Conservation (phyloP, 2,797 vertebrate genomes). For the Chaetophractus vellerosus region DNA sequence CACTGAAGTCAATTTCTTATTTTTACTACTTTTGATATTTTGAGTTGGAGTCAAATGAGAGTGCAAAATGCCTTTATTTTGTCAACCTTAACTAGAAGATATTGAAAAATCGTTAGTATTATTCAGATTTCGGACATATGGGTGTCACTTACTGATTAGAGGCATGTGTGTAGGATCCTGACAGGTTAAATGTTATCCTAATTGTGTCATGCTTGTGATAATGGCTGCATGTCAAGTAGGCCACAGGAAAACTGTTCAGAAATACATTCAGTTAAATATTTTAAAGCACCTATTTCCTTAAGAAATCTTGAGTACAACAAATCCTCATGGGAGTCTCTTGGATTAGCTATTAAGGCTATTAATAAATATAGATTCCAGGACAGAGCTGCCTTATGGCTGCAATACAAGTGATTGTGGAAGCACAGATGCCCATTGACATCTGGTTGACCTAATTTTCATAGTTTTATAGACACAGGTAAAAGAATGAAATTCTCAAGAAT, state of each 20-base stretch:
- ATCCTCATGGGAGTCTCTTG: not conserved
- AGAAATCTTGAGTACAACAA: conserved; percentile 30
- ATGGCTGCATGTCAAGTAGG: not conserved
- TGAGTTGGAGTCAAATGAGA: not conserved
- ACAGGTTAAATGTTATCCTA: not conserved
- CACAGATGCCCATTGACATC: not conserved
- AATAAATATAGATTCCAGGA: conserved; percentile 37
- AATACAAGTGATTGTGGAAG: not conserved
- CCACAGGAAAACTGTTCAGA: not conserved
- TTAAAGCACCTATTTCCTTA: not conserved
- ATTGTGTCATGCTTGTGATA: not conserved
- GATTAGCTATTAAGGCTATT: not conserved
- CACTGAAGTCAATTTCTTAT: not conserved
- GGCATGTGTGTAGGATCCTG: not conserved
- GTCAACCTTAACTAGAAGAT: not conserved
- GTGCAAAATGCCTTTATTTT: no score
- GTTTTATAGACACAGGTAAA: not conserved
- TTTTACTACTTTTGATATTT: not conserved
- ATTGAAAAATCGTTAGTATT: not conserved
- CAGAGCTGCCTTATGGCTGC: not conserved
- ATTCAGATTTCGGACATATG: not conserved
- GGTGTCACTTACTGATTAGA: fast-evolving
- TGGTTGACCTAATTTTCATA: not conserved
- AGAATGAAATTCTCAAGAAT: not conserved
- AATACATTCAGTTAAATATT: conserved; percentile 1